Conservation (phyloP, 2,888 invertebrate genomes). For the Tetramorium bicarinatum region DNA sequence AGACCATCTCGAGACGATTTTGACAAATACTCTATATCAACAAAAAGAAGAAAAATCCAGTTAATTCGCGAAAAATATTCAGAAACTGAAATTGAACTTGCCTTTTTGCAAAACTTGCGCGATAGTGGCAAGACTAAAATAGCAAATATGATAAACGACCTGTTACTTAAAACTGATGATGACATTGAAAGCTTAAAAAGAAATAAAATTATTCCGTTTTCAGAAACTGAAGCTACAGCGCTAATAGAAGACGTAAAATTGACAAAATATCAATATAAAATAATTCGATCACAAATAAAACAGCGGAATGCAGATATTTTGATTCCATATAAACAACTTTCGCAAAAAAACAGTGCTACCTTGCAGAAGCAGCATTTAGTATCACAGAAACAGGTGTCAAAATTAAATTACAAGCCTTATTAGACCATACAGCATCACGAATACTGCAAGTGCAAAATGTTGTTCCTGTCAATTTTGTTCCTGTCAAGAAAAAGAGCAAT, state of each 20-base stretch:
- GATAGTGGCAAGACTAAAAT: no score
- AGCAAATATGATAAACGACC: not conserved
- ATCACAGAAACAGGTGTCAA: slow-evolving; percentile 1
- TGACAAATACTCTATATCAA: no score
- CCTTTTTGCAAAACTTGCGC: no score
- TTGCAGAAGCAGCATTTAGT: no score
- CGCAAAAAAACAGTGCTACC: not conserved
- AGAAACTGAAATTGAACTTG: no score
- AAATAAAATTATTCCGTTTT: not conserved
- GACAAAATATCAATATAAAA: slow-evolving; percentile 1
- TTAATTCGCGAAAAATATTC: no score
- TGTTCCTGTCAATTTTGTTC: not conserved
- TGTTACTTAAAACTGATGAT: no score
- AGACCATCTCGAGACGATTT: no score
- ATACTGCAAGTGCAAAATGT: not conserved
- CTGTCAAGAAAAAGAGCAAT: no score
- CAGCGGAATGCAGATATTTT: slow-evolving; percentile 4
- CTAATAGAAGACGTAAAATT: not conserved
- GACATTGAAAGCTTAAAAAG: no score
- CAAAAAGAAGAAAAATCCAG: no score
- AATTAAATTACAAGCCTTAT: not conserved
- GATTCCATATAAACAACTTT: not conserved
- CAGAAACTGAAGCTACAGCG: not conserved
- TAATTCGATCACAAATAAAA: not conserved
- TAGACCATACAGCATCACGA: not conserved